phyloP scores from a whole-genome alignment of 1,140 invertebrate species.

The Drosophila miranda region DNA sequence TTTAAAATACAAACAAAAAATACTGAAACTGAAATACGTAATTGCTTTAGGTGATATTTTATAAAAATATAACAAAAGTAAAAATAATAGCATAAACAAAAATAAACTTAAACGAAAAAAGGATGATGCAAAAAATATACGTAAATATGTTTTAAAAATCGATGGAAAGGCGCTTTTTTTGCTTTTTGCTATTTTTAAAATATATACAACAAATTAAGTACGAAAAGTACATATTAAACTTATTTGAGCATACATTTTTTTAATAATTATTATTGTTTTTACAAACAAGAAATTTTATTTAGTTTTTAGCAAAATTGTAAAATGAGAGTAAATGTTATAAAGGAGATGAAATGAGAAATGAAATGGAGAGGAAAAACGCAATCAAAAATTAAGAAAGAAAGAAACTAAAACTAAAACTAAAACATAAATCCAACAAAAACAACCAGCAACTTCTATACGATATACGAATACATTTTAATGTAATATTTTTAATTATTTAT shows the following conservation, averaged over 20 bases:
- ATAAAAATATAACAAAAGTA: slow-evolving; percentile 79
- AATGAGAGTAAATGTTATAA: slow-evolving; percentile 66
- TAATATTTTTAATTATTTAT: slow-evolving; percentile 83
- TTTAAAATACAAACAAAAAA: slow-evolving; percentile 53
- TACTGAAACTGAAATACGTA: slow-evolving; percentile 82
- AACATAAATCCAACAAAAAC: slow-evolving; percentile 58
- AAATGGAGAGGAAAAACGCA: slow-evolving; percentile 60
- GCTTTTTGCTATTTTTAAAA: slow-evolving; percentile 55
- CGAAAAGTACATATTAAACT: slow-evolving; percentile 47
- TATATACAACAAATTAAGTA: slow-evolving; percentile 34
- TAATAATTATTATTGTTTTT: slow-evolving; percentile 68
- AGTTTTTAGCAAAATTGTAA: slow-evolving; percentile 82
- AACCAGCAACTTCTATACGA: slow-evolving; percentile 80
- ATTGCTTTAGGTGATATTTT: slow-evolving; percentile 82
- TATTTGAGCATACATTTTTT: slow-evolving; percentile 67
- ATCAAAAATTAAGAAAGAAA: slow-evolving; percentile 66
- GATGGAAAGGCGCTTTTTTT: slow-evolving; percentile 50
- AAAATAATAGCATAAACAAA: slow-evolving; percentile 55
- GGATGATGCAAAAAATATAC: slow-evolving; percentile 59
- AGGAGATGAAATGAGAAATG: slow-evolving; percentile 33
- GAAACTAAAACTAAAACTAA: slow-evolving; percentile 30
- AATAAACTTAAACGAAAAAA: slow-evolving; percentile 28
- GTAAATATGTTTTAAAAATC: slow-evolving; percentile 71
- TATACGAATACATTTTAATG: slow-evolving; percentile 82
- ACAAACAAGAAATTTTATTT: slow-evolving; percentile 73